Evolutionary conservation across 2,113 vertebrate species (phyloP).

Genomic region (Poecilia latipinna): DNA sequence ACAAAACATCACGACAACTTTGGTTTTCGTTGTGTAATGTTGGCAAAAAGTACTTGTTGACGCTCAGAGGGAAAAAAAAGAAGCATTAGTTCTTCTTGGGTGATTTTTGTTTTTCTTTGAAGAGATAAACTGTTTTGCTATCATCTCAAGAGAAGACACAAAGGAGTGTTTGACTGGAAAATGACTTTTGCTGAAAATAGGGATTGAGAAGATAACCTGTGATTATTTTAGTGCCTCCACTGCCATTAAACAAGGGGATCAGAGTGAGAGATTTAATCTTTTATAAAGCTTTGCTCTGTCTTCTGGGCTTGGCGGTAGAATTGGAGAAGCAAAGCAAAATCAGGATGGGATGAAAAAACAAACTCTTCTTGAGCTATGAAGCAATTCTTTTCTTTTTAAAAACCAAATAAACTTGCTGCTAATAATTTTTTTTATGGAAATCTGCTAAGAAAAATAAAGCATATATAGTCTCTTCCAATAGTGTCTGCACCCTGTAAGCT

Average conservation of each 20-base stretch:
- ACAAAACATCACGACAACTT: too few relatives aligned
- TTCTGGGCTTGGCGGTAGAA: background rate
- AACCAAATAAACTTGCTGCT: too few relatives aligned
- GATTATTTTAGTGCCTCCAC: slow-evolving; percentile 61
- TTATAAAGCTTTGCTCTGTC: slow-evolving; percentile 24
- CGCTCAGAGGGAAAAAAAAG: background rate
- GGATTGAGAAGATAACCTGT: slow-evolving; percentile 51
- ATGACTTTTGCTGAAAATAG: slow-evolving; percentile 48
- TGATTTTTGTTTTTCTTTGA: background rate
- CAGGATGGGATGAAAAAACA: background rate
- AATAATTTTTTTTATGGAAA: too few relatives aligned
- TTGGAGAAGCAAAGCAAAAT: background rate
- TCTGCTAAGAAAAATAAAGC: too few relatives aligned
- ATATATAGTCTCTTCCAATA: too few relatives aligned
- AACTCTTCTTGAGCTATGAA: too few relatives aligned
- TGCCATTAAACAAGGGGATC: slow-evolving; percentile 56
- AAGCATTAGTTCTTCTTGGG: background rate
- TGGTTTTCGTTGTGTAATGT: too few relatives aligned
- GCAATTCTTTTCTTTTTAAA: too few relatives aligned
- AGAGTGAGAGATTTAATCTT: slow-evolving; percentile 34
- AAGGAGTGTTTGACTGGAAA: slow-evolving; percentile 44
- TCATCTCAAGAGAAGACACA: slow-evolving; percentile 33
- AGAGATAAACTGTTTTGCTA: background rate
- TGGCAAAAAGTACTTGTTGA: background rate
- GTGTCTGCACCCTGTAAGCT: too few relatives aligned